Conservation (phyloP, 2,113 vertebrate genomes). For the Myotis davidii region DNA sequence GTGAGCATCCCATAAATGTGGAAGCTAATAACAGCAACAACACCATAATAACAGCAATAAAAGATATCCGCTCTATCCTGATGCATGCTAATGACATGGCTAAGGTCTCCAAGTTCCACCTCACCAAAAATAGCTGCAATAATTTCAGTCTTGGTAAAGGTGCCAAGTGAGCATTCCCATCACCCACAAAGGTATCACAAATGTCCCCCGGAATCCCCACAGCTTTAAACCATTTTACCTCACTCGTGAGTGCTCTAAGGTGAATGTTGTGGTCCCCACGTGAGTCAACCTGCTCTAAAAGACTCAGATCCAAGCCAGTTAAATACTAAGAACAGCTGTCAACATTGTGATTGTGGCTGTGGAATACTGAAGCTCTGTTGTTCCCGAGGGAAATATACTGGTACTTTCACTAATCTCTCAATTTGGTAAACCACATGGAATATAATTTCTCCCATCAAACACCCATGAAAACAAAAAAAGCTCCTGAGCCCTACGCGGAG, state of each 20-base stretch:
- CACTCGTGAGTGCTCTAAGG: not conserved
- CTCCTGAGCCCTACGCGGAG: not conserved
- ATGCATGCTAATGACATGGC: not conserved
- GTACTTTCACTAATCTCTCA: slow-evolving; percentile 36
- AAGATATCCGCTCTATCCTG: not conserved
- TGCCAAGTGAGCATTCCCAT: not conserved
- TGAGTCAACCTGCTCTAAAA: not conserved
- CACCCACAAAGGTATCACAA: not conserved
- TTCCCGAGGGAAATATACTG: not conserved
- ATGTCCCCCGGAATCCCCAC: not conserved
- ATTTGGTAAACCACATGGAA: not conserved
- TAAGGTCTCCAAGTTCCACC: not conserved
- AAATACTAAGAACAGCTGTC: not conserved
- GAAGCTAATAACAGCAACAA: not conserved
- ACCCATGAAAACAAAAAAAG: slow-evolving; percentile 42
- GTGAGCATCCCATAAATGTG: not conserved
- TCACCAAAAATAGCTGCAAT: slow-evolving; percentile 28
- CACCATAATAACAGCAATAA: not conserved
- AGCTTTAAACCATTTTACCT: not conserved
- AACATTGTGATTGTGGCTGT: not conserved
- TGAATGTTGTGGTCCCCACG: not conserved
- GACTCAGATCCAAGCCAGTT: not conserved
- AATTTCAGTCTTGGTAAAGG: slow-evolving; percentile 36
- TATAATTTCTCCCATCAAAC: slow-evolving; percentile 40
- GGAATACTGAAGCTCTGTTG: not conserved